Conservation (phyloP, 2,113 vertebrate species). For the Stegastes partitus region DNA sequence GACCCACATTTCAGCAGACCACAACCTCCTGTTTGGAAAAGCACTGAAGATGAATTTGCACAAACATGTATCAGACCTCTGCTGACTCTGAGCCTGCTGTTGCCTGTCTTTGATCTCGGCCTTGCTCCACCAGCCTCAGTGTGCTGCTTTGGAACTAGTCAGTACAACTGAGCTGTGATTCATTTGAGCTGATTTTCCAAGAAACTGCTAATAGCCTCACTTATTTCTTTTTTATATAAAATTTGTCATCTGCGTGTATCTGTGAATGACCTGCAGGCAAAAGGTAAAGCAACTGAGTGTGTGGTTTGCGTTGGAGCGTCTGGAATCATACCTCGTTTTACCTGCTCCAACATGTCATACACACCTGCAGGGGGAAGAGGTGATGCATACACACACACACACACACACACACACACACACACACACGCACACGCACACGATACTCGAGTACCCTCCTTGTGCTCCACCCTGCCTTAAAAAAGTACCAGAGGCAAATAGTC, state of each 20-base stretch:
- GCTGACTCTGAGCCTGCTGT: background rate
- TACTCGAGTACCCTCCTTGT: conserved; percentile 3
- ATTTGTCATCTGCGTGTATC: background rate
- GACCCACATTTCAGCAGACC: background rate
- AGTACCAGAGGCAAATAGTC: conserved; percentile 64
- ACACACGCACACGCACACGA: background rate
- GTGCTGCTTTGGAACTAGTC: conserved; percentile 16
- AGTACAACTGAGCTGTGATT: background rate
- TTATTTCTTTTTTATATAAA: too few relatives aligned
- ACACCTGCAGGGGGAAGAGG: conserved; percentile 48
- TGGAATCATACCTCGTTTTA: conserved; percentile 56
- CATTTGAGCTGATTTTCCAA: too few relatives aligned
- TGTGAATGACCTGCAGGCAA: background rate
- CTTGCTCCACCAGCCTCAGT: background rate
- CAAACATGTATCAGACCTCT: conserved; percentile 21
- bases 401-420: too few relatives aligned
- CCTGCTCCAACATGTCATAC: conserved; percentile 71
- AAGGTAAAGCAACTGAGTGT: background rate
- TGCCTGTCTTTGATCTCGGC: background rate
- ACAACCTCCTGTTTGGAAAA: conserved; percentile 54
- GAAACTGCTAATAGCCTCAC: too few relatives aligned
- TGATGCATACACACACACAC: background rate
- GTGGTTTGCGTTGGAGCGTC: conserved; percentile 31
- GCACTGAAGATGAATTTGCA: conserved; percentile 50
- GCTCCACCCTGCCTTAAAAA: conserved; percentile 64